Evolutionary conservation across 1,140 invertebrate genomes (phyloP).

Genomic region (Formica exsecta): DNA sequence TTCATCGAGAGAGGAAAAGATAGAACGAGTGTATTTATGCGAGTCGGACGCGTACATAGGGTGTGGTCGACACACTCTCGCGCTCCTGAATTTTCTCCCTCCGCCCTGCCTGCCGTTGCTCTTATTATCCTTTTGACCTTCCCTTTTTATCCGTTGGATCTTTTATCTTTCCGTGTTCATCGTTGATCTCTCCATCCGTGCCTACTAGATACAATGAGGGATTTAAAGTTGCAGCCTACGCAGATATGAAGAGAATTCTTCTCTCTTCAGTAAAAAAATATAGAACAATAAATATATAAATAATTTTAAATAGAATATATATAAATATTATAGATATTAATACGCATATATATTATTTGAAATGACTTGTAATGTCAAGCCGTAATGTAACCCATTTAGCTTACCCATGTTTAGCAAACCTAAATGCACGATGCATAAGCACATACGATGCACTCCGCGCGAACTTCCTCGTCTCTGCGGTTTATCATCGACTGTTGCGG

Average conservation of each 20-base stretch:
- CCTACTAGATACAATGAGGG: neutral
- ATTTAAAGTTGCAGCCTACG: neutral
- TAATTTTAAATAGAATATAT: neutral
- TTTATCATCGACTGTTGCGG: constrained; percentile 32
- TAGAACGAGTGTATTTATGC: constrained; percentile 47
- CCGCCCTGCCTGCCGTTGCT: constrained; percentile 3
- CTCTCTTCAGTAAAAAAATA: neutral
- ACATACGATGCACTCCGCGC: neutral
- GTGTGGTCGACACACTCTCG: constrained; percentile 69
- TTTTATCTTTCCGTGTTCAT: constrained; percentile 34
- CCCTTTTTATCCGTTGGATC: neutral
- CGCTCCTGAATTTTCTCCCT: constrained; percentile 58
- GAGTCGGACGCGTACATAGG: constrained; percentile 52
- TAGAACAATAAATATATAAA: neutral
- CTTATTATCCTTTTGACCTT: constrained; percentile 54
- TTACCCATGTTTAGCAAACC: neutral
- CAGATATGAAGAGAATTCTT: neutral
- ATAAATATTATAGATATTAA: no score
- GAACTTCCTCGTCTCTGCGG: constrained; percentile 35
- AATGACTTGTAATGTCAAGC: neutral
- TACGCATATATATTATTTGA: neutral
- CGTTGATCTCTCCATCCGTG: neutral
- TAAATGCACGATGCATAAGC: neutral
- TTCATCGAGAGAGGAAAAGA: constrained; percentile 13
- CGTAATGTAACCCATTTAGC: neutral